These are phyloP conservation scores for Belgica antarctica DNA, from an alignment of 2,888 invertebrate genomes.

Conservation along the genomic window DNA sequence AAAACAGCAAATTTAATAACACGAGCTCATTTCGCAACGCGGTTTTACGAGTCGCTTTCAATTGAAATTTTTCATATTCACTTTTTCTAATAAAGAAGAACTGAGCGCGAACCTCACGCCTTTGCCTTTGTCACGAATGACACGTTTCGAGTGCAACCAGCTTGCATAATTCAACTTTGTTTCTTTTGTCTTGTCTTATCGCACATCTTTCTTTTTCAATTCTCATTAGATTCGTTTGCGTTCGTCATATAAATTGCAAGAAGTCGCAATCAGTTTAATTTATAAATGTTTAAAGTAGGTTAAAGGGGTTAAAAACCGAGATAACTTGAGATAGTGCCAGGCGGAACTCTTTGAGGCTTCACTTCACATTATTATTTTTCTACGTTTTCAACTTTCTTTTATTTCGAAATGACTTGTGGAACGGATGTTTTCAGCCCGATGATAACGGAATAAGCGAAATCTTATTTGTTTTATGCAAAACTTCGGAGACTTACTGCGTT, in stretches of 20 bases:
- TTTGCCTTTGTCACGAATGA: constrained; percentile 9
- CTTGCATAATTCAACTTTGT: constrained; percentile 40
- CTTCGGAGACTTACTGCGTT: neutral
- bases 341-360: no score
- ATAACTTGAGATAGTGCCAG: no score
- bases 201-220: constrained; percentile 22
- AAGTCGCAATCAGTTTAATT: neutral
- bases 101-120: neutral
- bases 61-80: constrained; percentile 19
- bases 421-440: no score
- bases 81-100: neutral
- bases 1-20: constrained; percentile 10
- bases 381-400: no score
- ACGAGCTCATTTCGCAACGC: neutral
- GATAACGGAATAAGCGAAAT: neutral
- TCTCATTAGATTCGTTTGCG: constrained; percentile 32
- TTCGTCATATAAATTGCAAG: constrained; percentile 24
- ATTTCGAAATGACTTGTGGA: no score
- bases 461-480: neutral
- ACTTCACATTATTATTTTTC: no score
- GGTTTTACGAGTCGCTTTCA: neutral
- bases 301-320: neutral
- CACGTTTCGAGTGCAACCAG: constrained; percentile 35
- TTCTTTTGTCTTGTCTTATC: constrained; percentile 4
- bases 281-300: neutral